These are phyloP conservation scores for Camptogramma bilineatum DNA, from an alignment of 2,888 invertebrate genomes.

Conservation along the genomic window DNA sequence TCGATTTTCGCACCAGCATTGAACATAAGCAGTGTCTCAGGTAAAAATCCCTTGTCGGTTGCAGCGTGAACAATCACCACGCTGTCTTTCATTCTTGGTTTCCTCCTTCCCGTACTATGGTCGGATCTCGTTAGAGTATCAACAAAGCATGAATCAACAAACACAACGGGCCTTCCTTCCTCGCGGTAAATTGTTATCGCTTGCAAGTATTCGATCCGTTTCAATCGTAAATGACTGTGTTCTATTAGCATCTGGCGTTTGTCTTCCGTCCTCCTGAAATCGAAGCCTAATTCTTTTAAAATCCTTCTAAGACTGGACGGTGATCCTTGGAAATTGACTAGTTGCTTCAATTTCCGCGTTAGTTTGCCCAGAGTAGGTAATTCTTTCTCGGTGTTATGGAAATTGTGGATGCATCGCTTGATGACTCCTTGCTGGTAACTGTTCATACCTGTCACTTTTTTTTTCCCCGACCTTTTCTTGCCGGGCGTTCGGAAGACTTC, in stretches of 20 bases:
- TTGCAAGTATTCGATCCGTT: constrained; percentile 28
- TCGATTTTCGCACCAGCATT: constrained; percentile 13
- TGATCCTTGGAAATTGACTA: constrained; percentile 19
- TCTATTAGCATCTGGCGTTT: constrained; percentile 24
- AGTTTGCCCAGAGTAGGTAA: constrained; percentile 15
- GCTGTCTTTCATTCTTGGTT: constrained; percentile 3
- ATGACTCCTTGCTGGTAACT: constrained; percentile 17
- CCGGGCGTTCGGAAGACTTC: constrained; percentile 48
- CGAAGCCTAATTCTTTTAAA: constrained; percentile 19
- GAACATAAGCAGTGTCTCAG: constrained; percentile 16
- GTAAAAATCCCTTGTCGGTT: constrained; percentile 18
- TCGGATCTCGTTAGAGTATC: constrained; percentile 13
- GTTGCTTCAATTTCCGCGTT: constrained; percentile 11
- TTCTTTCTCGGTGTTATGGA: constrained; percentile 22
- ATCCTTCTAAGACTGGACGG: constrained; percentile 20
- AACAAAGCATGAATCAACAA: not conserved
- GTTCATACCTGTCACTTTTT: constrained; percentile 43
- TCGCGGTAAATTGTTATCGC: constrained; percentile 7
- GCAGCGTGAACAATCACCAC: constrained; percentile 24
- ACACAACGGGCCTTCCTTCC: constrained; percentile 21
- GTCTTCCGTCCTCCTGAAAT: constrained; percentile 20
- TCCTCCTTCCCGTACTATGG: not conserved
- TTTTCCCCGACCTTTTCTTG: constrained; percentile 44
- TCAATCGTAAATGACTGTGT: constrained; percentile 20
- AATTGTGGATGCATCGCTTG: constrained; percentile 26